These are phyloP conservation scores for Marmota monax DNA, from an alignment of 2,113 vertebrate species.

Conservation along the genomic window DNA sequence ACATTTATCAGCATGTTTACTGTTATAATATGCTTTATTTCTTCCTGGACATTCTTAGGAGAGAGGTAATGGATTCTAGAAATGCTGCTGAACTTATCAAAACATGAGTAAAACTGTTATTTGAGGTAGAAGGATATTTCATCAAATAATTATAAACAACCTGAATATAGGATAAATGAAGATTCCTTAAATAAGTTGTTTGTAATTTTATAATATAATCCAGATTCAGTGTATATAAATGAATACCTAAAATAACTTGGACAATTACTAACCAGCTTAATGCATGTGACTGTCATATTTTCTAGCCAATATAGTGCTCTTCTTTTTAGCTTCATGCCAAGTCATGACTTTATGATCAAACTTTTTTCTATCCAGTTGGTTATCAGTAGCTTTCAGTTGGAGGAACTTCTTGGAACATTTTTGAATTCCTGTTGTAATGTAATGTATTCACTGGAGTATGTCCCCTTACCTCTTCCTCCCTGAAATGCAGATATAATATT, in stretches of 20 bases:
- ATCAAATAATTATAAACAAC: conserved; percentile 17
- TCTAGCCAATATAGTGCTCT: neutral
- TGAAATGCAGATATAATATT: neutral
- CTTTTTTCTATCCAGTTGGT: too few relatives aligned
- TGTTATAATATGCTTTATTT: neutral
- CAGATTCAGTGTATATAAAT: neutral
- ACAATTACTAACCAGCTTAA: neutral
- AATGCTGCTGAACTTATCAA: neutral
- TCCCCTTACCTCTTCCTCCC: neutral
- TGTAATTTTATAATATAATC: neutral
- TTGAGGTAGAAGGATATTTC: neutral
- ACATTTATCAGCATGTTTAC: neutral
- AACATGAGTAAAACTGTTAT: neutral
- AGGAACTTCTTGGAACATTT: neutral
- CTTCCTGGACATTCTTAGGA: neutral
- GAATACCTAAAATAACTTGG: too few relatives aligned
- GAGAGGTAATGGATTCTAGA: neutral
- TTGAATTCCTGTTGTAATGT: neutral
- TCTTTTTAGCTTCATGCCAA: neutral
- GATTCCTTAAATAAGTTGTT: neutral
- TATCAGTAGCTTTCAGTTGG: neutral
- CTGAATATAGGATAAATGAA: neutral
- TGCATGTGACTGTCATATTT: neutral
- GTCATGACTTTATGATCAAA: neutral
- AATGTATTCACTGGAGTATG: neutral